Evolutionary conservation across 2,888 invertebrate species (phyloP), one percentile per base, ranked within the genome.

Genomic region (Rambutsinella grinnellia): DNA sequence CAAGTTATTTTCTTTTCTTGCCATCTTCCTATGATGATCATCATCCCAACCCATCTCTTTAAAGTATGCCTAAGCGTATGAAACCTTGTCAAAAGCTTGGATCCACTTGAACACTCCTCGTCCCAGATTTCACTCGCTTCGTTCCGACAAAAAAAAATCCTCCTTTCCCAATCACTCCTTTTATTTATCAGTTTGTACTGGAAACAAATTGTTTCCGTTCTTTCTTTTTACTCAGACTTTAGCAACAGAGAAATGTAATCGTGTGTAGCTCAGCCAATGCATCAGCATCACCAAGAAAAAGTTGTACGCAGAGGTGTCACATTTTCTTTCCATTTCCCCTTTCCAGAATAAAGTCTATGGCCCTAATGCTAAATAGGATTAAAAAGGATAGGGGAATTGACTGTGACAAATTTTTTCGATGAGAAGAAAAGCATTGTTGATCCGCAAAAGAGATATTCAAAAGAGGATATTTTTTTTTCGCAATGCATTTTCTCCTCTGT

Each of bases 361-460:
- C 13, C 36, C 53, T 28, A 28, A 8, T 26, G 26, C 0, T n/a
- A 53, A 70, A 70, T 56, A 60, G 53, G 70, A 62, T 70, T 62
- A 54, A 27, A 62, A 54, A 60, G 24, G 57, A 63, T 24, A 27
- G n/a, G 24, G 15, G 63, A 70, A 70, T 63, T 57, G 70, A 57
- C 47, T 70, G 6, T 62, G 70, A 70, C 70, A 70, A 49, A 62
- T 56, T 56, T 56, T 46, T 62, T 26, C 62, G 62, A 70, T 61
- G 69, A 61, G 58, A 47, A 70, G 62, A 70, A 70, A 68, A 62
- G 70, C 62, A 26, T 56, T 46, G 47, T 56, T 28, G 70, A 70
- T 70, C 62, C 57, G 63, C 27, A 70, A 70, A 62, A 63, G 62
- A 70, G 56, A 56, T 57, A 70, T 57, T 70, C 54, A 49, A 49